Evolutionary conservation across 2,797 vertebrate species (phyloP), one percentile per base, ranked within the genome.

Genomic region (Dendrocincla tyrannina): DNA sequence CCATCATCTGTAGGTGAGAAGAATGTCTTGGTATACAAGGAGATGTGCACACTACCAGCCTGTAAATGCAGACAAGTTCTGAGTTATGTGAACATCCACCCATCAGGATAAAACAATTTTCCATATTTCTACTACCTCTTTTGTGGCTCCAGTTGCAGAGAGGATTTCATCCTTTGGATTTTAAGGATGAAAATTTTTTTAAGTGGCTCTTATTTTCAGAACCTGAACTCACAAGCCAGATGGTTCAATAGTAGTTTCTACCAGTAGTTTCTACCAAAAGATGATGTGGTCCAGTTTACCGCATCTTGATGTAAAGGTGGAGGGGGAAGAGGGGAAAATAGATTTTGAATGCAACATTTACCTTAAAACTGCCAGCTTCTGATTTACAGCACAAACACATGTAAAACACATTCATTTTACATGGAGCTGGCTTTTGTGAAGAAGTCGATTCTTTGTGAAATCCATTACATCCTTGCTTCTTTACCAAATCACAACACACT

Each of bases 1-100:
- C 95, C 97, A 72, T 95, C 96, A 4, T 92, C 96, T 76, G 70
- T 96, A 93, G 98, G 99, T 99, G 95, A 97, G 89, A 58, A 59
- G 74, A 90, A 64, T 35, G 44, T 30, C 17, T n/a, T 87, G 8
- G 17, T 52, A 2, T 49, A 47, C 7, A 60, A 37, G 39, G 24
- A 83, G 37, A 5, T 33, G 10, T 15, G 52, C 15, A 49, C 23
- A n/a, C 32, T 78, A 25, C 32, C 28, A 60, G 2, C 50, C 33
- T 74, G 37, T 63, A 39, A 76, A 60, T 46, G 25, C 75, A 80
- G 41, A 20, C 23, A 24, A 76, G 32, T 79, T 70, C 25, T 33
- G 30, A 82, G 35, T 76, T 69, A 30, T 1, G 6, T 74, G 30
- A 78, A 74, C 8, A 39, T 69, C 25, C 0, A 1, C 11, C 41